phyloP scores from a whole-genome alignment of 2,797 vertebrate species.

The Lepus townsendii region DNA sequence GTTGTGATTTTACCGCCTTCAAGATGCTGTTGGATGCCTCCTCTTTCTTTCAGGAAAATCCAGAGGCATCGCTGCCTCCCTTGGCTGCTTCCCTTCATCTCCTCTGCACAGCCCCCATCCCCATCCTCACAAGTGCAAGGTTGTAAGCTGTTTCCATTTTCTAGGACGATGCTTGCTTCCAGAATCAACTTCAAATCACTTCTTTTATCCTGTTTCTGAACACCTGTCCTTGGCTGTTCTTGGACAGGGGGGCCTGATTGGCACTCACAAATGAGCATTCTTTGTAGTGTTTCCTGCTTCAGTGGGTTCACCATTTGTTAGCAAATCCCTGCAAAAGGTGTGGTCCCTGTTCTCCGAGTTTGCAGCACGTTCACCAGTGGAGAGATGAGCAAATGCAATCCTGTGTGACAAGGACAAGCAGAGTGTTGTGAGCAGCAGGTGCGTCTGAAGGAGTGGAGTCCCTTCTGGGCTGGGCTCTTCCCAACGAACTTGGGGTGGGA shows the following conservation, averaged over 20 bases:
- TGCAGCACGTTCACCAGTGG: accelerated
- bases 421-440: not conserved
- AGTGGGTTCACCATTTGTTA: too few species aligned
- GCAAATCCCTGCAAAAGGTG: not conserved
- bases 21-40: not conserved
- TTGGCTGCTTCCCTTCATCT: not conserved
- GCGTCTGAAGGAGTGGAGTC: not conserved
- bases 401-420: not conserved
- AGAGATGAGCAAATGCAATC: accelerated
- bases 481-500: not conserved
- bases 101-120: too few species aligned
- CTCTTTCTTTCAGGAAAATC: not conserved
- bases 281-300: accelerated
- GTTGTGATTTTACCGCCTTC: not conserved
- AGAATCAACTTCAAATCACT: not conserved
- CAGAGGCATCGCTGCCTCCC: not conserved
- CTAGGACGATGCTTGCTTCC: not conserved
- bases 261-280: not conserved
- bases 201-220: not conserved
- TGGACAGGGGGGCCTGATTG: not conserved
- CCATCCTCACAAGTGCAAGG: not conserved
- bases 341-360: not conserved
- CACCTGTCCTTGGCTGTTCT: not conserved
- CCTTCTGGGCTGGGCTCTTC: not conserved
- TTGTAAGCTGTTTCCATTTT: not conserved